Percentiles rank a stretch among this genome's conserved stretches.
Conservation (phyloP, 1,140 invertebrate species). For the Homalodisca vitripennis region DNA sequence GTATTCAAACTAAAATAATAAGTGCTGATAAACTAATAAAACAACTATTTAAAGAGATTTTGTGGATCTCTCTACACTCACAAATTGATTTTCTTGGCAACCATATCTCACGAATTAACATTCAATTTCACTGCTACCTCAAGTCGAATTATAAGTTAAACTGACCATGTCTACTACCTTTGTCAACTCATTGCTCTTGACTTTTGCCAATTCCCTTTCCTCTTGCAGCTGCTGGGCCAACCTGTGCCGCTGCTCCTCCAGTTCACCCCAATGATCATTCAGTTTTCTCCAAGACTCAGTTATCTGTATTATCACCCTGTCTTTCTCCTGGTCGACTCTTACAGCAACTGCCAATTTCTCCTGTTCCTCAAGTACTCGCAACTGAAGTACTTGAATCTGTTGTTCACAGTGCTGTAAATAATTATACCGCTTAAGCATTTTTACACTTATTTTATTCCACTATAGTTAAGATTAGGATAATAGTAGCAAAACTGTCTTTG, state of each 20-base stretch:
- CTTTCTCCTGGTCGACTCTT: slow-evolving; percentile 71
- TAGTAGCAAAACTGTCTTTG: no score
- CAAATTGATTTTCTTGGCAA: no score
- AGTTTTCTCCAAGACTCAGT: slow-evolving; percentile 56
- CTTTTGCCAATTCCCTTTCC: slow-evolving; percentile 26
- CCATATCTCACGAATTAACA: no score
- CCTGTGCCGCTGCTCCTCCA: slow-evolving; percentile 50
- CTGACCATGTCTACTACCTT: no score
- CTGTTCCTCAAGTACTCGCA: slow-evolving; percentile 68
- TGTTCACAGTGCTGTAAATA: slow-evolving; percentile 69
- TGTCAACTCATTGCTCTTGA: not conserved
- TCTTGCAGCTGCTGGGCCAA: slow-evolving; percentile 45
- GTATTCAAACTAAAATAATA: no score
- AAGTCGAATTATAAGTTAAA: no score
- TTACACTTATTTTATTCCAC: no score
- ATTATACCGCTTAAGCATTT: not conserved
- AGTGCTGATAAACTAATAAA: no score
- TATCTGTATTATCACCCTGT: slow-evolving; percentile 61
- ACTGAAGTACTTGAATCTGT: slow-evolving; percentile 70
- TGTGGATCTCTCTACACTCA: no score
- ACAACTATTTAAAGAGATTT: no score
- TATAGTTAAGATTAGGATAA: no score
- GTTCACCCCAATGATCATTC: slow-evolving; percentile 48
- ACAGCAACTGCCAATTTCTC: slow-evolving; percentile 75
- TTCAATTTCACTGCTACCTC: no score